Evolutionary conservation across 2,797 vertebrate genomes (phyloP).

Genomic region (Intellagama lesueurii): DNA sequence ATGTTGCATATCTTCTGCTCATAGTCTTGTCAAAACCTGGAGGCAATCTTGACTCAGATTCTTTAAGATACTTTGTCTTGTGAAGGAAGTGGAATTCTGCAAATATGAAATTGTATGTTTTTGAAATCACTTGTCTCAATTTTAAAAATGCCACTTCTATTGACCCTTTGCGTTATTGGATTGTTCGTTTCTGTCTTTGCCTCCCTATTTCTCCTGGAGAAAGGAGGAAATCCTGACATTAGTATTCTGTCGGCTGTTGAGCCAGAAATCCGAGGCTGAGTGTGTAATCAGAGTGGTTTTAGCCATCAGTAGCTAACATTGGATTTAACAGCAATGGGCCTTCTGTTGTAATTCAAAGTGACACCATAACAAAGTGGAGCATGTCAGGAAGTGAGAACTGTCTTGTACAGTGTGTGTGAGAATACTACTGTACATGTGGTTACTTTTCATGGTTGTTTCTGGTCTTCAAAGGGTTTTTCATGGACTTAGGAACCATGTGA

Average conservation of each 20-base stretch:
- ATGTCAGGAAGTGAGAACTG: conserved; percentile 26
- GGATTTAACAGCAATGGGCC: conserved; percentile 34
- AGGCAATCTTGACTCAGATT: neutral
- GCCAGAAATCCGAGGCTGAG: conserved; percentile 50
- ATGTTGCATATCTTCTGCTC: neutral
- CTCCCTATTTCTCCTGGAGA: conserved; percentile 33
- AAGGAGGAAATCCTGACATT: conserved; percentile 44
- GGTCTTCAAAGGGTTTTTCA: conserved; percentile 42
- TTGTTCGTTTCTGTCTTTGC: conserved; percentile 10
- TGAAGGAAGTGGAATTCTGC: neutral
- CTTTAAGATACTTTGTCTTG: neutral
- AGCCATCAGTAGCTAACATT: conserved; percentile 39
- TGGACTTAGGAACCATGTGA: conserved; percentile 15
- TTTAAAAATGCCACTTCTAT: conserved; percentile 31
- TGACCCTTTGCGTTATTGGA: neutral
- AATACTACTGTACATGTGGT: neutral
- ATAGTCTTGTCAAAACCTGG: neutral
- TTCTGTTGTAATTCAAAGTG: conserved; percentile 55
- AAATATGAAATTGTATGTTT: accelerated
- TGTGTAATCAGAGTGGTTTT: conserved; percentile 43
- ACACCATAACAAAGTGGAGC: conserved; percentile 35
- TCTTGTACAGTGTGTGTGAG: conserved; percentile 40
- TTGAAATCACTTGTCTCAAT: neutral
- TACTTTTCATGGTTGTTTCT: conserved; percentile 21
- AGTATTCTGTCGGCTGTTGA: conserved; percentile 41